Evolutionary conservation across 2,113 vertebrate genomes (phyloP).

Genomic region (Xiphophorus hellerii): DNA sequence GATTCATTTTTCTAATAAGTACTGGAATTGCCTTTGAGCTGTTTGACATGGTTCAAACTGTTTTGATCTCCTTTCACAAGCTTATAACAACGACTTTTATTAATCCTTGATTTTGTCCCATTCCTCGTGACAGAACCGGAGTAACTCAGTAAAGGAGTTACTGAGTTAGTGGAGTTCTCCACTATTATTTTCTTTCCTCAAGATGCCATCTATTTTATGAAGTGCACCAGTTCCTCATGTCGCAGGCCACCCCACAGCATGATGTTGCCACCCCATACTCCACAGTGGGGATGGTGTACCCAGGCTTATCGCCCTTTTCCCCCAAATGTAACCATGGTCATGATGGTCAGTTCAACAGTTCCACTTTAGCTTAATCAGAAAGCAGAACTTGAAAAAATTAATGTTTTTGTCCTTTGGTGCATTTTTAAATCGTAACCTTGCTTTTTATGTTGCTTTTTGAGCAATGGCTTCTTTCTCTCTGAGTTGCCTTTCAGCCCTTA

Average conservation of each 20-base stretch:
- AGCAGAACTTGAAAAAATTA: too few relatives aligned
- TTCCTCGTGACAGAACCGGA: not conserved
- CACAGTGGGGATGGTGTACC: too few relatives aligned
- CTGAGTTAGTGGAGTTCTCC: not conserved
- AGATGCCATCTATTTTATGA: too few relatives aligned
- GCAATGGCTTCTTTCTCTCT: not conserved
- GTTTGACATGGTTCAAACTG: not conserved
- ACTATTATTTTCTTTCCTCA: not conserved
- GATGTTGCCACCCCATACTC: too few relatives aligned
- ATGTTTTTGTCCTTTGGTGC: not conserved
- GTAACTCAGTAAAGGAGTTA: not conserved
- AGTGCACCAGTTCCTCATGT: too few relatives aligned
- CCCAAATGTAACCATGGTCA: not conserved
- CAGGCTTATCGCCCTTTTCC: too few relatives aligned
- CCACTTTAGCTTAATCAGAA: not conserved
- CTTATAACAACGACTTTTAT: not conserved
- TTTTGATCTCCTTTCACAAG: not conserved
- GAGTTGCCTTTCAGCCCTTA: too few relatives aligned
- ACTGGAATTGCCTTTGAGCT: not conserved
- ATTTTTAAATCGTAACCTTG: not conserved
- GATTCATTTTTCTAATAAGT: not conserved
- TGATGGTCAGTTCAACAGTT: not conserved
- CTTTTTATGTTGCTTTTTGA: not conserved
- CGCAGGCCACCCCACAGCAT: too few relatives aligned
- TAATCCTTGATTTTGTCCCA: too few relatives aligned